A percentile compares a stretch with the other conserved stretches of the same genome.
Evolutionary conservation across 2,888 invertebrate genomes (phyloP).

Genomic region (Gastrophysa polygoni): DNA sequence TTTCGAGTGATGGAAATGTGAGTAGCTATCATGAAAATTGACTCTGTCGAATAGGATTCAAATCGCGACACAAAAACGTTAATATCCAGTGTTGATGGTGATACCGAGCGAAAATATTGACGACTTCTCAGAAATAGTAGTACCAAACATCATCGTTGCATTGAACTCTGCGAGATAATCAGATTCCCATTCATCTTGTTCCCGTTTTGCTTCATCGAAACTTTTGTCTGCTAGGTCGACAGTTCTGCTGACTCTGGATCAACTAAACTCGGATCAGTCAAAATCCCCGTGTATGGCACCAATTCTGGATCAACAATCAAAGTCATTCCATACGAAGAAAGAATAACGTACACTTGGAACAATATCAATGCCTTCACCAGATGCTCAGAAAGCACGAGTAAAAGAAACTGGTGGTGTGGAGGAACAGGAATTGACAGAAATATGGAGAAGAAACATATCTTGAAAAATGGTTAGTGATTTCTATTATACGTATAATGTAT

Average conservation of each 20-base stretch:
- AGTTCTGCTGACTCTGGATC: conserved; percentile 25
- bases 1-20: conserved; percentile 17
- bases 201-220: not conserved
- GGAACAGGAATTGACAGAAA: conserved; percentile 44
- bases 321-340: conserved; percentile 47
- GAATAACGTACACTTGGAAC: conserved; percentile 78
- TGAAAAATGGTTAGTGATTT: conserved; percentile 70
- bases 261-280: conserved; percentile 15
- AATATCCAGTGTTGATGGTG: no score
- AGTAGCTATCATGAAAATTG: conserved; percentile 7
- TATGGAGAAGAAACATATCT: conserved; percentile 69
- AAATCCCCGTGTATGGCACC: conserved; percentile 42
- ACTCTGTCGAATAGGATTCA: no score
- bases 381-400: conserved; percentile 15
- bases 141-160: no score
- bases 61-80: no score
- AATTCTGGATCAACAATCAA: conserved; percentile 23
- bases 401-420: conserved; percentile 30
- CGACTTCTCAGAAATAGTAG: no score
- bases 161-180: no score
- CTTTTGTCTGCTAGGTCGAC: conserved; percentile 18
- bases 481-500: no score
- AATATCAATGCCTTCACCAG: conserved; percentile 76
- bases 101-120: no score
- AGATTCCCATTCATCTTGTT: no score